Percentiles rank a stretch among this genome's conserved stretches.
phyloP scores from a whole-genome alignment of 2,797 vertebrate species.

The Bucorvus abyssinicus region DNA sequence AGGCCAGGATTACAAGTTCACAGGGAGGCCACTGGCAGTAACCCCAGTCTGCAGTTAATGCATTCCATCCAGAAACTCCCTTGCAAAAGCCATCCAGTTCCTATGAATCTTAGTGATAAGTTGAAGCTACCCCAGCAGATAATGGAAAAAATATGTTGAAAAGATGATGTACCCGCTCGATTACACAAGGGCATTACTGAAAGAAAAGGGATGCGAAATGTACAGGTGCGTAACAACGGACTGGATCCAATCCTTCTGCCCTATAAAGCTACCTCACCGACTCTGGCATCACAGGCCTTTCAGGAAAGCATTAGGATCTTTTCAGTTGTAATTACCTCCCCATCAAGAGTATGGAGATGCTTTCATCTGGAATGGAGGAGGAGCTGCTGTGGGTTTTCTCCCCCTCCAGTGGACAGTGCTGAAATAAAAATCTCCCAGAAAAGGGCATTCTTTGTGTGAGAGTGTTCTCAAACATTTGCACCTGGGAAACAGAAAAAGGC shows the following conservation, averaged over 20 bases:
- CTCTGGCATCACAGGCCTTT: not conserved
- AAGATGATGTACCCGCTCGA: not conserved
- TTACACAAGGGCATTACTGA: not conserved
- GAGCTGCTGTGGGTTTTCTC: not conserved
- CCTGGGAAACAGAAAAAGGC: not conserved
- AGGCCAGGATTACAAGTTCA: constrained; percentile 57
- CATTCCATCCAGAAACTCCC: constrained; percentile 41
- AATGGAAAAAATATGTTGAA: constrained; percentile 8
- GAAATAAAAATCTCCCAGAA: not conserved
- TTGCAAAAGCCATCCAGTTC: not conserved
- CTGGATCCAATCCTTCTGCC: not conserved
- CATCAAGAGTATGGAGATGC: not conserved
- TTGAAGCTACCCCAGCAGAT: constrained; percentile 4
- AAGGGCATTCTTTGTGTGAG: fast-evolving
- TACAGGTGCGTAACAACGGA: not conserved
- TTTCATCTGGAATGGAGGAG: not conserved
- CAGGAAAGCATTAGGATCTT: not conserved
- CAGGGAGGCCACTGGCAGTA: constrained; percentile 39
- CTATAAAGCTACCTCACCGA: not conserved
- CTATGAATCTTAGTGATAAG: not conserved
- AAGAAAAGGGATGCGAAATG: not conserved
- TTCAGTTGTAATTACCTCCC: not conserved
- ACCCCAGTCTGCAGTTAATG: constrained; percentile 21
- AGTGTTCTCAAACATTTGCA: not conserved
- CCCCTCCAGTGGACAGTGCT: not conserved